Percentiles rank a stretch among this genome's conserved stretches.
These are phyloP conservation scores for Cantharis nigra DNA, from an alignment of 2,888 invertebrate species.

Conservation along the genomic window DNA sequence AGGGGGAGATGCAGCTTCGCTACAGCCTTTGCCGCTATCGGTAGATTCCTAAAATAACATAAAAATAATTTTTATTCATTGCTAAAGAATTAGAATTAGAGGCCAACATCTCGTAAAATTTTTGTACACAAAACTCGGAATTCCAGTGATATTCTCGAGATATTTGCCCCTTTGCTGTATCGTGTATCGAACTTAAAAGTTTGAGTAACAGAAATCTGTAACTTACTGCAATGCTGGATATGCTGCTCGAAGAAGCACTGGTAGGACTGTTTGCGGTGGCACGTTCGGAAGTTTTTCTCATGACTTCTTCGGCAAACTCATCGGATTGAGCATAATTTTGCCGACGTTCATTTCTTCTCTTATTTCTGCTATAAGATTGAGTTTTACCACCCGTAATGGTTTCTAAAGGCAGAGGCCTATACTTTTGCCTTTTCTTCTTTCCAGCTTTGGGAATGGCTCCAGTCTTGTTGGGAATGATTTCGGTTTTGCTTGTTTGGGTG, in stretches of 20 bases:
- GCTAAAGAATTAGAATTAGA: no score
- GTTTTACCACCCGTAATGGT: neutral
- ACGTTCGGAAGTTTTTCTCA: constrained; percentile 53
- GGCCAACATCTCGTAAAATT: no score
- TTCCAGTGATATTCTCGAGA: no score
- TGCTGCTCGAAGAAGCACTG: constrained; percentile 70
- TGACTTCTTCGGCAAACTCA: constrained; percentile 28
- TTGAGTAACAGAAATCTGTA: neutral
- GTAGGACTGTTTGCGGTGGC: constrained; percentile 81
- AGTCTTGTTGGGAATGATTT: neutral
- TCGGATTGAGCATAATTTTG: neutral
- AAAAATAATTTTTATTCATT: no score
- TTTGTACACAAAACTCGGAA: no score
- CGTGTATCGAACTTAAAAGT: no score
- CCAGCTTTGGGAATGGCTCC: neutral
- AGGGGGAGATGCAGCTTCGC: constrained; percentile 71
- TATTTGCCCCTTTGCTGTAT: no score
- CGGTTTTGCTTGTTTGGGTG: neutral
- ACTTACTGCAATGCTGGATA: constrained; percentile 67
- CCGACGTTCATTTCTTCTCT: constrained; percentile 34
- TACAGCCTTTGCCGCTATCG: constrained; percentile 83
- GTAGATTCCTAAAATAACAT: constrained; percentile 66
- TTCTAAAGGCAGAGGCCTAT: neutral
- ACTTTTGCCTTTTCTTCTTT: neutral
- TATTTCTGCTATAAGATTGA: neutral